phyloP scores from a whole-genome alignment of 53 echinoderm and acorn worm genomes.

The Holothuria scabra region DNA sequence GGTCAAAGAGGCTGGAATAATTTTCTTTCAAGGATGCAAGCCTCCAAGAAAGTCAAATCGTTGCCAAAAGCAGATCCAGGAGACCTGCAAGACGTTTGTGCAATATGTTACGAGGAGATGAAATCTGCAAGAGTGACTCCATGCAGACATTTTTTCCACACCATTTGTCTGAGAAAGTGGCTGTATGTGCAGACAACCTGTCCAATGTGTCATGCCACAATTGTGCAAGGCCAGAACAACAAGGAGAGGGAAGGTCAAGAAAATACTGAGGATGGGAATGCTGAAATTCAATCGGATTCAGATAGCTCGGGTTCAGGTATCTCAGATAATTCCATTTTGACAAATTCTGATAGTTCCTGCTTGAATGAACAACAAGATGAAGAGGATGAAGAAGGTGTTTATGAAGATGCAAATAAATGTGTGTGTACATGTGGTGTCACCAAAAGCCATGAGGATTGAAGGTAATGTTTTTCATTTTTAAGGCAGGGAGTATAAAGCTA shows the following conservation, averaged over 20 bases:
- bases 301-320: no score
- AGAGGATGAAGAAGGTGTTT: neutral
- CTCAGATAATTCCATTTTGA: no score
- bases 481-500: no score
- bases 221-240: constrained; percentile 45
- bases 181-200: constrained; percentile 94
- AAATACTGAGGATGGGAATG: neutral
- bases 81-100: constrained; percentile 91
- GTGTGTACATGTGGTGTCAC: neutral
- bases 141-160: constrained; percentile 92
- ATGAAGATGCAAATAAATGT: neutral
- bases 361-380: neutral
- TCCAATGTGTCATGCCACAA: constrained; percentile 82
- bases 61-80: constrained; percentile 70
- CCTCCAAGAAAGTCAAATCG: constrained; percentile 79
- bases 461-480: no score
- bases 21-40: constrained; percentile 78
- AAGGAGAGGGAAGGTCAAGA: neutral
- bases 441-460: no score
- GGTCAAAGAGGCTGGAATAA: constrained; percentile 87
- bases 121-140: constrained; percentile 79
- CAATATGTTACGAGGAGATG: constrained; percentile 97
- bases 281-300: neutral
- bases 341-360: no score
- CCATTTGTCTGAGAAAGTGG: constrained; percentile 86